These are phyloP conservation scores for Hyaena hyaena DNA, from an alignment of 2,113 vertebrate genomes.

Conservation along the genomic window DNA sequence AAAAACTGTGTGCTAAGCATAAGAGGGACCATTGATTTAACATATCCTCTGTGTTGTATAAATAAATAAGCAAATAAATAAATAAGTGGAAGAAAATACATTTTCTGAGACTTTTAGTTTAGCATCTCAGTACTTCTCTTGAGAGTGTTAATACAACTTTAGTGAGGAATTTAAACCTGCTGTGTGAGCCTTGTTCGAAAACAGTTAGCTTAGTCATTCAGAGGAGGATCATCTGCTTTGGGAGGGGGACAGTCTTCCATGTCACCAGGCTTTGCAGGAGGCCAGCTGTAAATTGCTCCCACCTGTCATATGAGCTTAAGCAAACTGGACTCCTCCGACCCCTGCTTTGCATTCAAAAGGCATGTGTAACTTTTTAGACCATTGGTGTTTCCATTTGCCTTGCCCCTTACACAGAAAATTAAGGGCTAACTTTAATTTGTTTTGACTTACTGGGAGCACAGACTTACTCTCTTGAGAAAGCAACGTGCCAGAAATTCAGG, in stretches of 20 bases:
- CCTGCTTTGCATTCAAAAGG: background rate
- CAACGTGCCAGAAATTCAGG: slow-evolving; percentile 94
- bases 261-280: background rate
- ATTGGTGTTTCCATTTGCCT: background rate
- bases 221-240: background rate
- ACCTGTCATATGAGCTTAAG: background rate
- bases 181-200: background rate
- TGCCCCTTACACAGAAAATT: background rate
- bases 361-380: background rate
- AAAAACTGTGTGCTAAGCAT: background rate
- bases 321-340: background rate
- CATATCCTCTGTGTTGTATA: background rate
- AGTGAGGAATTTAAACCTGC: background rate
- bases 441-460: background rate
- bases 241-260: background rate
- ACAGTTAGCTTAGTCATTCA: background rate
- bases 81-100: background rate
- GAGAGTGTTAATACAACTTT: background rate
- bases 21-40: background rate
- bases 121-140: background rate
- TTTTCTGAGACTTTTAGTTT: background rate
- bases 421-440: slow-evolving; percentile 21
- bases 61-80: background rate
- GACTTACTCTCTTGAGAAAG: slow-evolving; percentile 96
- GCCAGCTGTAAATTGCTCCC: background rate